Percentiles rank a stretch among this genome's conserved stretches.
These are phyloP conservation scores for Epinephelus malabaricus DNA, from an alignment of 2,797 vertebrate genomes.

Conservation along the genomic window DNA sequence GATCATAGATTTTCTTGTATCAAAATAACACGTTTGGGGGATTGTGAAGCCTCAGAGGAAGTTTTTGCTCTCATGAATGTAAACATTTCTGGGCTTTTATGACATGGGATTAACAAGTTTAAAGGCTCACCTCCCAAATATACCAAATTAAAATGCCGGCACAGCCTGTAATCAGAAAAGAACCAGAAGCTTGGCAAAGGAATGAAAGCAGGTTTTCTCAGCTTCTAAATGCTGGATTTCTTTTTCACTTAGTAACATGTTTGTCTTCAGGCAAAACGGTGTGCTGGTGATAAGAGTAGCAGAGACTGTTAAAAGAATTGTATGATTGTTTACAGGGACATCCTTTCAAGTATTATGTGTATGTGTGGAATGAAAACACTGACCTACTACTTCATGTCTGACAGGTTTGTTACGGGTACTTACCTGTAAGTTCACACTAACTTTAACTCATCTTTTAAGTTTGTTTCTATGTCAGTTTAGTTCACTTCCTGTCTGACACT, in stretches of 20 bases:
- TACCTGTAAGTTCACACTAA: neutral
- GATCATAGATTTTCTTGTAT: neutral
- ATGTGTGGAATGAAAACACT: conserved; percentile 12
- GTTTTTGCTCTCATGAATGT: neutral
- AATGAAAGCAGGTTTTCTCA: neutral
- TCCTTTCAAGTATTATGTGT: neutral
- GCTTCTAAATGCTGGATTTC: neutral
- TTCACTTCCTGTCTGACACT: conserved; percentile 4
- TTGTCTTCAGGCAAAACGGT: neutral
- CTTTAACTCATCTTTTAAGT: neutral
- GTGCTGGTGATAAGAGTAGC: neutral
- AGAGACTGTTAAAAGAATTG: neutral
- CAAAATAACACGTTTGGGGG: neutral
- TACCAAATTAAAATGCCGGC: neutral
- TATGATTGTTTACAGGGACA: neutral
- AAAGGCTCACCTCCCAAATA: neutral
- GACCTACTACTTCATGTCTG: neutral
- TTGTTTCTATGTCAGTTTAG: neutral
- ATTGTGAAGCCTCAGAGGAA: neutral
- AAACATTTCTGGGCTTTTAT: neutral
- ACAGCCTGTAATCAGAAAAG: neutral
- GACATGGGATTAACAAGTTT: neutral
- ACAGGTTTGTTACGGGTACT: neutral
- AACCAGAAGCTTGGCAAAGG: neutral
- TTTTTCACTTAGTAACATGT: neutral